Percentiles rank a stretch among this genome's conserved stretches.
phyloP scores from a whole-genome alignment of 2,113 vertebrate genomes.

The Erpornis zantholeuca region DNA sequence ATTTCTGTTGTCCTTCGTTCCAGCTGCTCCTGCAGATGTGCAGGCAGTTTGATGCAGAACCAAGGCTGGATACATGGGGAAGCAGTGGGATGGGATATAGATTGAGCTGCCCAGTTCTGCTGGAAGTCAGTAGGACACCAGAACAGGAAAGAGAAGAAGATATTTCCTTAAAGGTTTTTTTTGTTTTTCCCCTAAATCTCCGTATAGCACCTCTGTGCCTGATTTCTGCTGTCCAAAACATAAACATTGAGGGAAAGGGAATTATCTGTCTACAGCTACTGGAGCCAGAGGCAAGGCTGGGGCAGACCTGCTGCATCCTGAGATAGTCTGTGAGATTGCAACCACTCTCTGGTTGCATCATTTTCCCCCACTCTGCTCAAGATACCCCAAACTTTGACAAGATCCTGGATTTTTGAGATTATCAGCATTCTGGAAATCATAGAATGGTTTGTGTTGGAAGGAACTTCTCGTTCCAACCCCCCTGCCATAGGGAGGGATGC shows the following conservation, averaged over 20 bases:
- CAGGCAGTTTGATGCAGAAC: background rate
- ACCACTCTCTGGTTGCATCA: background rate
- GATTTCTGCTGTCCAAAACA: background rate
- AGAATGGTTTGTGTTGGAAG: background rate
- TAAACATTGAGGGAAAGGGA: background rate
- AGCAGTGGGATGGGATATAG: background rate
- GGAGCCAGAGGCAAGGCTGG: background rate
- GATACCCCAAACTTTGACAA: background rate
- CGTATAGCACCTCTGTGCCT: background rate
- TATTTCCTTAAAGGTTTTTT: background rate
- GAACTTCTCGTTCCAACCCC: accelerated
- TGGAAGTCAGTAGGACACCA: background rate
- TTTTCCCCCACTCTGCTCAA: background rate
- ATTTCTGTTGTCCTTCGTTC: background rate
- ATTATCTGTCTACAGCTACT: background rate
- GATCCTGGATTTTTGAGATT: background rate
- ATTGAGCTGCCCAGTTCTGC: background rate
- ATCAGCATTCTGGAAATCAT: background rate
- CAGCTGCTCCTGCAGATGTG: background rate
- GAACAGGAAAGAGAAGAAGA: background rate
- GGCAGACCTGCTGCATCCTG: background rate
- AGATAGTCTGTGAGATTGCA: background rate
- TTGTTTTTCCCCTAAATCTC: background rate
- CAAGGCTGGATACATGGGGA: background rate
- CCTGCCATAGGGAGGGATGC: background rate